phyloP scores from a whole-genome alignment of 2,797 vertebrate species.

The Sitta carolinensis region DNA sequence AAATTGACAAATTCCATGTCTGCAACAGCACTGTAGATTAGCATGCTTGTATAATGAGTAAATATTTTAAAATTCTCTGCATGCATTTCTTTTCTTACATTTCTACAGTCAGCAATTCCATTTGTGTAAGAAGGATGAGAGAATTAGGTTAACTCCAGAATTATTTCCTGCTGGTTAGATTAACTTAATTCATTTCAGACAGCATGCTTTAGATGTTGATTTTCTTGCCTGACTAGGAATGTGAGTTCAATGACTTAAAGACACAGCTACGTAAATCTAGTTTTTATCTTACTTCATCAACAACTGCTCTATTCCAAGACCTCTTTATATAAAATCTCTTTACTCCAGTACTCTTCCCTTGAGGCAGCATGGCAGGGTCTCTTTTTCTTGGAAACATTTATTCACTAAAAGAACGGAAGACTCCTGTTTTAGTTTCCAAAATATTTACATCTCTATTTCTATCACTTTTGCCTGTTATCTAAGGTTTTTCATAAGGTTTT shows the following conservation, averaged over 20 bases:
- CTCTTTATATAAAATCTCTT: neutral
- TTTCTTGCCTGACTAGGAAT: neutral
- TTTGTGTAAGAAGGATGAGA: neutral
- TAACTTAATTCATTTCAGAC: conserved; percentile 1
- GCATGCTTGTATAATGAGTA: neutral
- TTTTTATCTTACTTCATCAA: neutral
- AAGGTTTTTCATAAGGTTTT: neutral
- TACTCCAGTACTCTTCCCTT: neutral
- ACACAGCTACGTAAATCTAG: neutral
- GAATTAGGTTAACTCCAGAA: conserved; percentile 3
- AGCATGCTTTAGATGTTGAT: neutral
- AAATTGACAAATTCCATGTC: neutral
- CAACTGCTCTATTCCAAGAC: neutral
- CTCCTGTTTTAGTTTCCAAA: neutral
- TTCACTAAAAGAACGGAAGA: neutral
- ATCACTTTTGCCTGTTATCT: neutral
- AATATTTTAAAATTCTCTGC: neutral
- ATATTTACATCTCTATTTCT: neutral
- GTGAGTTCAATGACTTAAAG: neutral
- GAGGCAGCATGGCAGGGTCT: neutral
- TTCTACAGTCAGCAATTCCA: neutral
- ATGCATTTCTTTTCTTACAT: neutral
- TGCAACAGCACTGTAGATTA: neutral
- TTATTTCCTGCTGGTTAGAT: neutral
- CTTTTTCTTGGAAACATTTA: neutral